A percentile compares a stretch with the other conserved stretches of the same genome.
Conservation (phyloP, 2,113 vertebrate genomes). For the Stomatorhinus ivindoensis region DNA sequence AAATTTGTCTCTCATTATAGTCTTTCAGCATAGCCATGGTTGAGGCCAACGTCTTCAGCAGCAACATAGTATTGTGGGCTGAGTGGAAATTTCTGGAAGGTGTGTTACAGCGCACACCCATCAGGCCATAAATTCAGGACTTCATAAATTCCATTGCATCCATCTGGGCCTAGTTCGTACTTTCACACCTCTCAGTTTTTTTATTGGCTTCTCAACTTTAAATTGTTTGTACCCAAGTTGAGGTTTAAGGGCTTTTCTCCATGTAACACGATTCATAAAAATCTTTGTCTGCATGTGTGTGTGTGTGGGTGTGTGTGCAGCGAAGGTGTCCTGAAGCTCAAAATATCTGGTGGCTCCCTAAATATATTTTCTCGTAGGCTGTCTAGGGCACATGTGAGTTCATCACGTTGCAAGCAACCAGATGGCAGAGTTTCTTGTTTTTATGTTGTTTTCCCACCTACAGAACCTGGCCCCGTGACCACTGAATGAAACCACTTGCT, state of each 20-base stretch:
- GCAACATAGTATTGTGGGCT: not conserved
- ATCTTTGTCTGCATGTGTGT: not conserved
- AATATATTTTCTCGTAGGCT: not conserved
- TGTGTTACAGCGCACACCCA: not conserved
- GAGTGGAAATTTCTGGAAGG: constrained; percentile 2
- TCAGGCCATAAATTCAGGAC: not conserved
- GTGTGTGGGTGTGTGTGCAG: not conserved
- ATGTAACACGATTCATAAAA: not conserved
- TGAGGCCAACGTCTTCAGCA: not conserved
- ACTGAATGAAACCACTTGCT: not conserved
- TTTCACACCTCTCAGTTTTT: not conserved
- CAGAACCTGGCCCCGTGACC: not conserved
- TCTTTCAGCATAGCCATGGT: not conserved
- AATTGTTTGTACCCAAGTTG: not conserved
- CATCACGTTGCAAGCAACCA: not conserved
- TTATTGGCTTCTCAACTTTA: not conserved
- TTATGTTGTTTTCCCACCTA: not conserved
- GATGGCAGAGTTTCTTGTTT: not conserved
- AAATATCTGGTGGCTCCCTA: not conserved
- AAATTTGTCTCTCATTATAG: not conserved
- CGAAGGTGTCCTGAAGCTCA: not conserved
- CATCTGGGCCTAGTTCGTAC: not conserved
- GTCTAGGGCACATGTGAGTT: not conserved
- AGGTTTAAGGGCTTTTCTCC: not conserved
- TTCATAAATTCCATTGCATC: not conserved